phyloP scores from a whole-genome alignment of 2,113 vertebrate species.

The Irena cyanogastra region DNA sequence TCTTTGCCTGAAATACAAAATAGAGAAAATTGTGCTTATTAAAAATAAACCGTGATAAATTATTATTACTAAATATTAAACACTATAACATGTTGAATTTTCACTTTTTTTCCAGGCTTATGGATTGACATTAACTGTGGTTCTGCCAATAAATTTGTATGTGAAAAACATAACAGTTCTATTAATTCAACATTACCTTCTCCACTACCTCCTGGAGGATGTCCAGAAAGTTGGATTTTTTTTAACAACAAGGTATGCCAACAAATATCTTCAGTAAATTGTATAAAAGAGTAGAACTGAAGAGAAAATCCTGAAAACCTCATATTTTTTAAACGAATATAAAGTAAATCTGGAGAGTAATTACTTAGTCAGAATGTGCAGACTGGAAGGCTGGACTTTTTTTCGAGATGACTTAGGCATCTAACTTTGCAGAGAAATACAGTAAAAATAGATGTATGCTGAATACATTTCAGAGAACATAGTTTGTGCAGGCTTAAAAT shows the following conservation, averaged over 20 bases:
- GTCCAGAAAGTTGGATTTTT: conserved; percentile 78
- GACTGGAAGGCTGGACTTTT: background rate
- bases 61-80: background rate
- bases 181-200: conserved; percentile 75
- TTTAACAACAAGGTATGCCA: conserved; percentile 83
- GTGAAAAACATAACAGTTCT: conserved; percentile 81
- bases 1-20: background rate
- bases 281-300: background rate
- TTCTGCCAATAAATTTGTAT: conserved; percentile 76
- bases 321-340: background rate
- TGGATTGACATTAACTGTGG: conserved; percentile 96
- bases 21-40: background rate
- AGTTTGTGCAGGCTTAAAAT: background rate
- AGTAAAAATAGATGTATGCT: background rate
- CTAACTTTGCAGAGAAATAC: background rate
- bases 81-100: background rate
- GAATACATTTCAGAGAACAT: background rate
- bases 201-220: conserved; percentile 73
- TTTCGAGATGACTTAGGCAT: background rate
- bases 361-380: background rate
- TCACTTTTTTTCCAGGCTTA: conserved; percentile 69
- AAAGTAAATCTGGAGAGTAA: background rate
- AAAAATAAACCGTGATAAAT: background rate
- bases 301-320: background rate
- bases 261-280: background rate